These are phyloP conservation scores for Ornithorhynchus anatinus DNA, from an alignment of 2,113 vertebrate species.

Conservation along the genomic window DNA sequence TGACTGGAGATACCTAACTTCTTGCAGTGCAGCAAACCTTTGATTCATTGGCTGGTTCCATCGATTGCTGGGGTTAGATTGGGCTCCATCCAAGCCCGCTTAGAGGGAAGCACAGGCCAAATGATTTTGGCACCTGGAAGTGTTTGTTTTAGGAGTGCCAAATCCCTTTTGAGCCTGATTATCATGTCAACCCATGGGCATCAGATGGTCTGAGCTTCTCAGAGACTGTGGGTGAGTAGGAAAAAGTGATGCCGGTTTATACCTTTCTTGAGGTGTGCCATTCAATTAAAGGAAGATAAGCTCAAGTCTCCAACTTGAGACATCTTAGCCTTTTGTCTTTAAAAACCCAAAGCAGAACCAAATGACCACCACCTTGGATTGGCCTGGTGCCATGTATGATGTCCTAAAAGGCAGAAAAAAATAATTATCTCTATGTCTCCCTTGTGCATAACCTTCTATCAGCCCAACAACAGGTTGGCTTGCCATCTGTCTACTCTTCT, in stretches of 20 bases:
- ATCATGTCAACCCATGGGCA: background rate
- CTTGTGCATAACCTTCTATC: background rate
- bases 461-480: background rate
- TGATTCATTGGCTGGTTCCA: background rate
- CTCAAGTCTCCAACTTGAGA: background rate
- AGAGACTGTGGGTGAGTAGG: background rate
- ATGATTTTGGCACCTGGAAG: background rate
- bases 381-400: background rate
- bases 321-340: background rate
- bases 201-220: background rate
- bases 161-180: background rate
- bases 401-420: constrained; percentile 1
- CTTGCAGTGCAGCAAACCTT: background rate
- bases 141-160: background rate
- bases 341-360: fast-evolving
- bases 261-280: background rate
- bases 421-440: fast-evolving
- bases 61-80: background rate
- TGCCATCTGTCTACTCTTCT: background rate
- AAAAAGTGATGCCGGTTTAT: background rate
- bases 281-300: background rate
- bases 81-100: background rate
- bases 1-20: background rate
- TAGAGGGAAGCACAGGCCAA: background rate
- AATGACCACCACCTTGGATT: background rate